Evolutionary conservation across 1,140 invertebrate species (phyloP), one percentile per base, ranked within the genome.

Genomic region (Atta colombica): DNA sequence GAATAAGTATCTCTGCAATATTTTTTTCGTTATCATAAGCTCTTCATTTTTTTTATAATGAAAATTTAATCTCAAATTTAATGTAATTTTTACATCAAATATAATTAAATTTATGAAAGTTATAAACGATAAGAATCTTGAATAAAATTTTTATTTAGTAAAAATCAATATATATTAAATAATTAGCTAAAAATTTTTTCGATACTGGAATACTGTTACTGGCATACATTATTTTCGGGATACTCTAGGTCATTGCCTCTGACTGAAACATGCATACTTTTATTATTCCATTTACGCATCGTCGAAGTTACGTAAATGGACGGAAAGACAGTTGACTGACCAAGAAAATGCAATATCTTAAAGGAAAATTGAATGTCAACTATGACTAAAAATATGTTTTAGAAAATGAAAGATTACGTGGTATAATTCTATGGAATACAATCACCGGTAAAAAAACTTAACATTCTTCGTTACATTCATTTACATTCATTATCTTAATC

Each of bases 171-270:
- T n/a, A 66, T 21, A 21, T n/a, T 21, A 31, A 21, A 45, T 21
- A 68, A 45, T 68, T 5, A n/a, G 10, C 12, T 35, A 14, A 45
- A 35, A 39, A 35, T 21, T 31, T 31, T 61, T 12, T n/a, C 5
- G 7, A 78, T 12, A 16, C 31, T 10, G 45, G 12, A 77, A 31
- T 51, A 18, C 25, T 31, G 18, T 7, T 66, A 14, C 60, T 35
- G 75, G 39, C 60, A 66, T 66, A 78, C 14, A 66, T 78, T 78
- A 78, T 78, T 78, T 78, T 78, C 25, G 61, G 28, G 39, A 78
- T 14, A 78, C 39, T 16, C 39, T 65, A 65, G 77, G 39, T 78
- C 77, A 16, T 78, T 65, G 61, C 60, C 58, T 51, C 28, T 6
- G 18, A 78, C 61, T 66, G 61, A 51, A 77, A 66, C 45, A 45